Evolutionary conservation across 2,113 vertebrate species (phyloP).

Genomic region (Ondatra zibethicus): DNA sequence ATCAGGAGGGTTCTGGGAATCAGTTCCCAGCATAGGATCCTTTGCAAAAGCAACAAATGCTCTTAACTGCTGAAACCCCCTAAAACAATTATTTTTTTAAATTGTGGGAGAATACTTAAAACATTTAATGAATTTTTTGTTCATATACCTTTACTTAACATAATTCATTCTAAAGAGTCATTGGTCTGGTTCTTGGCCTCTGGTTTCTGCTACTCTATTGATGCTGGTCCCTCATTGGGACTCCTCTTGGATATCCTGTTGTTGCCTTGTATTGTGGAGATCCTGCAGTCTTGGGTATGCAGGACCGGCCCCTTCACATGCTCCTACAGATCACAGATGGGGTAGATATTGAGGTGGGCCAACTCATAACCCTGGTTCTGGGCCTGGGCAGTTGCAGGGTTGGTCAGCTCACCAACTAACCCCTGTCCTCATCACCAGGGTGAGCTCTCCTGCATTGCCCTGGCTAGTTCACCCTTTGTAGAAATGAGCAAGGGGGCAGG

Average conservation of each 20-base stretch:
- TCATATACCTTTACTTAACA: background rate
- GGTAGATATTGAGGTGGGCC: background rate
- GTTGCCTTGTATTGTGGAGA: background rate
- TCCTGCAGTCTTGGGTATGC: background rate
- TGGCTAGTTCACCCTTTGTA: background rate
- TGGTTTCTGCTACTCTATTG: background rate
- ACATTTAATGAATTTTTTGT: background rate
- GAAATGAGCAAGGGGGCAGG: background rate
- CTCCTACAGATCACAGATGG: background rate
- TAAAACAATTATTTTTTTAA: background rate
- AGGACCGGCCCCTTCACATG: background rate
- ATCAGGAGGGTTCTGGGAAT: too few relatives aligned
- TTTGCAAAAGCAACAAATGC: background rate
- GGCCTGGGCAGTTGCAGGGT: background rate
- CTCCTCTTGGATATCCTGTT: background rate
- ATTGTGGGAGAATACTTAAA: background rate
- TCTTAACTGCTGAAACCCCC: background rate
- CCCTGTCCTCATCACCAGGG: background rate
- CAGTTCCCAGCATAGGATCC: background rate
- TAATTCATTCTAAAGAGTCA: background rate
- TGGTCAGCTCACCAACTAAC: background rate
- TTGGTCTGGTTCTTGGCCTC: background rate
- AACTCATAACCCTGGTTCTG: background rate
- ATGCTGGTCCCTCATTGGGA: background rate
- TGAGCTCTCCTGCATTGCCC: background rate